Evolutionary conservation across 1,140 invertebrate species (phyloP), one percentile per base, ranked within the genome.

Genomic region (Zeugodacus cucurbitae): DNA sequence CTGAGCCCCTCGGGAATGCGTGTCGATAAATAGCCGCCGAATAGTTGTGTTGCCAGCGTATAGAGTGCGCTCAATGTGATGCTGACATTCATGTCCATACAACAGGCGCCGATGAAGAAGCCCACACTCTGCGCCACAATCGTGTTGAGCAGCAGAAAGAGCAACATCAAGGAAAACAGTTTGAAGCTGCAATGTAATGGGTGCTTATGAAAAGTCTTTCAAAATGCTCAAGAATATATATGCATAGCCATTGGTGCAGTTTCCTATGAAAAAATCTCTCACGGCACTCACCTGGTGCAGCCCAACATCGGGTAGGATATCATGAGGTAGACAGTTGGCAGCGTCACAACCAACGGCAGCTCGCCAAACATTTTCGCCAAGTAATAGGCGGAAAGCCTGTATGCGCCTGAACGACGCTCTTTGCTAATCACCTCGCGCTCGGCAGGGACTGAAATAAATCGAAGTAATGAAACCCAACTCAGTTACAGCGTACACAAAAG

Each of bases 281-380:
- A 26, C 41, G 17, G n/a, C 34, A 85, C 89, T 89, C 92, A 91
- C 92, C 91, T 92, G 48, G 90, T 91, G 67, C 93, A 93, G 44
- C 93, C 96, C 91, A 97, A 94, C 95, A 98, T 96, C 85, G 96
- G 96, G 93, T 97, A 98, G 86, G 96, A 96, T 89, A 97, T 96
- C 87, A 96, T 93, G 92, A 97, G 96, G 94, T 97, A 97, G 89
- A 97, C 95, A 70, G 96, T 96, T 86, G 97, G 97, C 90, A 97
- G 91, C 26, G 96, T 96, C 88, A 98, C 95, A 10, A 96, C 96
- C 88, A 97, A 91, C 1, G 97, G 97, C 89, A 97, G 92, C 93
- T 98, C 97, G 82, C 97, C 97, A 67, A 97, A 95, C 96, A 97
- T 97, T 94, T 97, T 98, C 78, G 97, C 97, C 90, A 97, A 92